phyloP scores from a whole-genome alignment of 1,140 invertebrate genomes.

The Hylyphantes graminicola region DNA sequence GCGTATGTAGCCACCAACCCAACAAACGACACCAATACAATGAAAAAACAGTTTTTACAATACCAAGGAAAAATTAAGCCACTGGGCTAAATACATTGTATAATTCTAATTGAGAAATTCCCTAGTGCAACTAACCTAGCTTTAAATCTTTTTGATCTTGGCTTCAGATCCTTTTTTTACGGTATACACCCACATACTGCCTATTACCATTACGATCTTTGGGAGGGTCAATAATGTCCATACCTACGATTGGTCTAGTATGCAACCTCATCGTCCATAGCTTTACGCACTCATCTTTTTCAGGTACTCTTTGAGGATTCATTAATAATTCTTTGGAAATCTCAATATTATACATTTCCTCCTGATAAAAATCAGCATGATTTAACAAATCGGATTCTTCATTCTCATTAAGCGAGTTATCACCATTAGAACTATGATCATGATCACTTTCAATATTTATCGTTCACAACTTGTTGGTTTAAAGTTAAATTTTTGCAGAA shows the following conservation, averaged over 20 bases:
- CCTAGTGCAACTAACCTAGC: conserved; percentile 9
- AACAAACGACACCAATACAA: neutral
- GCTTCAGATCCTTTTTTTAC: neutral
- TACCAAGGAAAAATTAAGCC: conserved; percentile 5
- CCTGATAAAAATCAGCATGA: neutral
- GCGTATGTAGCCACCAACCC: neutral
- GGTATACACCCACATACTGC: conserved; percentile 37
- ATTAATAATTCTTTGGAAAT: neutral
- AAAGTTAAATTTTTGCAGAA: neutral
- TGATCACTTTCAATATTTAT: neutral
- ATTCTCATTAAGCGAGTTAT: no score
- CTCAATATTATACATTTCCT: neutral
- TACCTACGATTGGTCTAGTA: conserved; percentile 9
- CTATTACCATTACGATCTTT: neutral
- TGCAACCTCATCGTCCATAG: conserved; percentile 45
- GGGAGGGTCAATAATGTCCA: neutral
- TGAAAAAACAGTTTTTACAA: neutral
- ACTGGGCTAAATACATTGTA: neutral
- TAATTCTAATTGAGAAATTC: neutral
- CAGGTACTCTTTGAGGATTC: neutral
- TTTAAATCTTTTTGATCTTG: conserved; percentile 24
- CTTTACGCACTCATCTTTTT: neutral
- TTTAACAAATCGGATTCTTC: neutral
- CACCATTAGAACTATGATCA: no score
- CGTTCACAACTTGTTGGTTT: neutral